These are phyloP conservation scores for Agrilus cyanescens DNA, from an alignment of 2,888 invertebrate species.

Conservation along the genomic window DNA sequence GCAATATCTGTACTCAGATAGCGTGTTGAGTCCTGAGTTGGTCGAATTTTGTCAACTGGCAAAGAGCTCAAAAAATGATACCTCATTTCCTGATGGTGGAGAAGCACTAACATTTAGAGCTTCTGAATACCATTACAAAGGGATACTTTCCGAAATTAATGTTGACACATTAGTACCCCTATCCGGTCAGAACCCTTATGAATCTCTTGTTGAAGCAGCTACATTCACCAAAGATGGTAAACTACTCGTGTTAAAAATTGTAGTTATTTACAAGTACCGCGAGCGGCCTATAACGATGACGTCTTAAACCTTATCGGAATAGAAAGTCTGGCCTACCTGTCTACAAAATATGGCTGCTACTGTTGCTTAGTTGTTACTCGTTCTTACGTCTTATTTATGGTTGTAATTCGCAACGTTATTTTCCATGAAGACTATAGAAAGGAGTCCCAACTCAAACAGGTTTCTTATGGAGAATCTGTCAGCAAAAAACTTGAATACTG, in stretches of 20 bases:
- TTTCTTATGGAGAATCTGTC: too few species aligned
- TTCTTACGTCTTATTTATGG: too few species aligned
- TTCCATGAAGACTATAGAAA: too few species aligned
- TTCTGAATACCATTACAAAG: constrained; percentile 18
- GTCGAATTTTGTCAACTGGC: constrained; percentile 18
- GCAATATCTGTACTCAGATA: constrained; percentile 17
- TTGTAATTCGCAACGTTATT: too few species aligned
- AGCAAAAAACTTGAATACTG: too few species aligned
- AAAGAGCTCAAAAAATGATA: constrained; percentile 11
- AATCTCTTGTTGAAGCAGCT: constrained; percentile 25
- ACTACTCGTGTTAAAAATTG: not conserved
- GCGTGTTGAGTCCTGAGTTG: constrained; percentile 27
- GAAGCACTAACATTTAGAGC: constrained; percentile 8
- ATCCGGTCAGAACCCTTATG: constrained; percentile 19
- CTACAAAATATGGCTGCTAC: too few species aligned
- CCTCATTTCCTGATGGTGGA: not conserved
- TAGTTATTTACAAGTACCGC: too few species aligned
- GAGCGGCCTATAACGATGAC: too few species aligned
- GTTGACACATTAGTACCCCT: constrained; percentile 21
- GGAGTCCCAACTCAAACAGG: too few species aligned
- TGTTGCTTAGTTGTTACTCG: too few species aligned
- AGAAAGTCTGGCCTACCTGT: too few species aligned
- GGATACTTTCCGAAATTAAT: constrained; percentile 25
- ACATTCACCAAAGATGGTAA: constrained; percentile 25
- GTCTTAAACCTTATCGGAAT: too few species aligned